A percentile compares a stretch with the other conserved stretches of the same genome.
These are phyloP conservation scores for Nasonia longicornis DNA, from an alignment of 1,140 invertebrate species.

Conservation along the genomic window DNA sequence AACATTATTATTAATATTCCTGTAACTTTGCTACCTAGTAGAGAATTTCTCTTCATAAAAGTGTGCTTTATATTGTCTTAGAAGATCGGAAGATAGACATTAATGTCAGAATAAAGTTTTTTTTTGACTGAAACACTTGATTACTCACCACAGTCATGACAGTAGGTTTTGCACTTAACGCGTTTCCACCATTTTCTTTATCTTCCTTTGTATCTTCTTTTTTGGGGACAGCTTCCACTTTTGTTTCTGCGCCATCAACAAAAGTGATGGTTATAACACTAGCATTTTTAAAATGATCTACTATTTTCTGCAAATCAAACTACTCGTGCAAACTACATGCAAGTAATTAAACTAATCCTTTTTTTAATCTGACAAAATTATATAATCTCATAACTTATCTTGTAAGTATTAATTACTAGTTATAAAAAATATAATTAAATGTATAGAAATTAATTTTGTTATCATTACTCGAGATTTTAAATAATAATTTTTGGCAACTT, in stretches of 20 bases:
- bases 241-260: slow-evolving; percentile 67
- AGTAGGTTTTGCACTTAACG: slow-evolving; percentile 57
- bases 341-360: slow-evolving; percentile 40
- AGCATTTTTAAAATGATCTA: slow-evolving; percentile 58
- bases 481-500: background rate
- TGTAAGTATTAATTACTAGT: background rate
- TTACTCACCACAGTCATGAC: slow-evolving; percentile 65
- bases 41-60: background rate
- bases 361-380: background rate
- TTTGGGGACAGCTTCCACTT: slow-evolving; percentile 64
- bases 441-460: background rate
- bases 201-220: slow-evolving; percentile 66
- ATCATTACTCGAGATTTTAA: background rate
- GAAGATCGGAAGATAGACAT: slow-evolving; percentile 31
- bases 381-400: background rate
- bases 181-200: slow-evolving; percentile 66
- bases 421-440: background rate
- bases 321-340: slow-evolving; percentile 56
- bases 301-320: slow-evolving; percentile 50
- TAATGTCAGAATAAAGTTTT: slow-evolving; percentile 32
- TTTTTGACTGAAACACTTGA: slow-evolving; percentile 41
- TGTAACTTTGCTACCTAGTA: slow-evolving; percentile 1
- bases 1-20: slow-evolving; percentile 19
- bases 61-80: background rate
- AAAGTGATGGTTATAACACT: slow-evolving; percentile 67